A percentile compares a stretch with the other conserved stretches of the same genome.
These are phyloP conservation scores for Guaruba guarouba DNA, from an alignment of 2,113 vertebrate genomes.

Conservation along the genomic window DNA sequence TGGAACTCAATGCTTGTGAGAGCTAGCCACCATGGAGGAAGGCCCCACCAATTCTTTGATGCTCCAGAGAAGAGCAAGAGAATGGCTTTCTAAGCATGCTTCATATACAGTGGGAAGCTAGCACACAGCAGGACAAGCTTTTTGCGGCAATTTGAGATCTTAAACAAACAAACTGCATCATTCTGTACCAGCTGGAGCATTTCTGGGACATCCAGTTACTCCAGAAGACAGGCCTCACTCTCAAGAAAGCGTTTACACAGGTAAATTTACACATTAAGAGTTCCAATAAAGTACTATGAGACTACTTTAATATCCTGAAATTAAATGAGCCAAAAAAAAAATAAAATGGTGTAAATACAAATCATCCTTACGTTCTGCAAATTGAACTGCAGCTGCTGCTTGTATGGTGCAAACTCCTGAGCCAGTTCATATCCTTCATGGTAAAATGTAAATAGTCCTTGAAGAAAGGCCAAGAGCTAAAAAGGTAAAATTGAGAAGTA, in stretches of 20 bases:
- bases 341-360: background rate
- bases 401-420: slow-evolving; percentile 95
- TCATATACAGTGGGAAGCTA: background rate
- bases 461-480: slow-evolving; percentile 97
- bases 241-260: background rate
- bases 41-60: background rate
- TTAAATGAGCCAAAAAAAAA: background rate
- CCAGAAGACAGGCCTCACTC: background rate
- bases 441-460: slow-evolving; percentile 98
- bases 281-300: background rate
- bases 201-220: background rate
- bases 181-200: background rate
- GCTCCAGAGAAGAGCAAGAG: background rate
- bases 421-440: slow-evolving; percentile 98
- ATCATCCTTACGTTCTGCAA: slow-evolving; percentile 90
- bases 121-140: background rate
- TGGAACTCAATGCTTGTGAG: background rate
- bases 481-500: slow-evolving; percentile 43
- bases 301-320: background rate
- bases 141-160: background rate
- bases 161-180: background rate
- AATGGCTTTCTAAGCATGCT: background rate
- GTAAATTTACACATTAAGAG: background rate
- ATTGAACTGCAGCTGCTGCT: slow-evolving; percentile 97
- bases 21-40: background rate